Evolutionary conservation across 2,888 invertebrate genomes (phyloP).

Genomic region (Clepsis dumicolana): DNA sequence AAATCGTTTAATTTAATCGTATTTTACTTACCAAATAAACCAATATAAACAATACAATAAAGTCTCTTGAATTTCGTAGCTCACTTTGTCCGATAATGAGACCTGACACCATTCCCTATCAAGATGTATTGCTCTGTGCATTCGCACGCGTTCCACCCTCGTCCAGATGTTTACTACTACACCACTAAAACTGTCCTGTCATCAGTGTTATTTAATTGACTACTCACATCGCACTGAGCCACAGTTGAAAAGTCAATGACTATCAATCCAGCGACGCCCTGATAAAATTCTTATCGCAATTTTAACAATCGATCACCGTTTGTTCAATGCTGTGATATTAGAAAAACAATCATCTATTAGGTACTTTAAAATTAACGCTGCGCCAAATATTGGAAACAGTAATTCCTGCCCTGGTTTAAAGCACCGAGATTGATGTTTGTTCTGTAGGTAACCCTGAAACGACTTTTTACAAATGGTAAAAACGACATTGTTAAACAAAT

Average conservation of each 20-base stretch:
- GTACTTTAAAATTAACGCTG: neutral
- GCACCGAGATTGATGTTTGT: neutral
- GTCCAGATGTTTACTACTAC: conserved; percentile 22
- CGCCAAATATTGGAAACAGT: neutral
- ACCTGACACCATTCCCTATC: neutral
- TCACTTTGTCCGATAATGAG: neutral
- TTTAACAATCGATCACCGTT: conserved; percentile 20
- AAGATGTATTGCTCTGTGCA: neutral
- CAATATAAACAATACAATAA: neutral
- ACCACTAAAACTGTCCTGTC: conserved; percentile 12
- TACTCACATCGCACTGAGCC: conserved; percentile 7
- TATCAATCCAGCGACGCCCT: conserved; percentile 7
- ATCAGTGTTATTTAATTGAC: conserved; percentile 19
- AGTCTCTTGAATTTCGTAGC: neutral
- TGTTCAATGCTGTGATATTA: neutral
- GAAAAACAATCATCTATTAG: conserved; percentile 2
- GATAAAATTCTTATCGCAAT: conserved; percentile 30
- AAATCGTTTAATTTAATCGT: neutral
- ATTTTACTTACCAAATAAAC: neutral
- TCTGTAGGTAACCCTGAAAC: neutral
- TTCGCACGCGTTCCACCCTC: neutral
- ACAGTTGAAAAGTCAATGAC: conserved; percentile 27
- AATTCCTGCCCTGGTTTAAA: neutral
- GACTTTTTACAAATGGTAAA: neutral
- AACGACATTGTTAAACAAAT: neutral